A percentile compares a stretch with the other conserved stretches of the same genome.
These are phyloP conservation scores for Ondatra zibethicus DNA, from an alignment of 2,113 vertebrate genomes.

Conservation along the genomic window DNA sequence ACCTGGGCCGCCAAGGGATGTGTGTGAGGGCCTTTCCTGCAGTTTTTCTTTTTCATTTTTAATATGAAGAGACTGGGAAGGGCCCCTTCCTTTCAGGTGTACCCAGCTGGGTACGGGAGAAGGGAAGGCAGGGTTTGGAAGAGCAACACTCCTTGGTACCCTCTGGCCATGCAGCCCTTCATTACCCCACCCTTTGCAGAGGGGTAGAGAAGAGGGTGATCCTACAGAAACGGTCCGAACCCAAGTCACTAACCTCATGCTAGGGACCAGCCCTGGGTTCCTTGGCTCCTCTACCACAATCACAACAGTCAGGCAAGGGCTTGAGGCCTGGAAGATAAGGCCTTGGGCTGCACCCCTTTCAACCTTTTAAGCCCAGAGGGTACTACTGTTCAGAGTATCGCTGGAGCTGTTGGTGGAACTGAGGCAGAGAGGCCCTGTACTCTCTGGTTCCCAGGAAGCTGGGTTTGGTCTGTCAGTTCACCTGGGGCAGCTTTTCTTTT, in stretches of 20 bases:
- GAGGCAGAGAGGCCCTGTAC: too few relatives aligned
- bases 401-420: background rate
- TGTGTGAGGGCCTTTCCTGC: background rate
- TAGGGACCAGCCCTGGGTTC: slow-evolving; percentile 60
- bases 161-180: background rate
- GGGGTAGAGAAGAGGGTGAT: background rate
- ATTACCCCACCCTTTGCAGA: accelerated
- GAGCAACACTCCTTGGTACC: accelerated
- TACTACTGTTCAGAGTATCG: too few relatives aligned
- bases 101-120: too few relatives aligned
- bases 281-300: slow-evolving; percentile 48
- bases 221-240: slow-evolving; percentile 62
- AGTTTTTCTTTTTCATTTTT: background rate
- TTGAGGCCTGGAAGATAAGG: background rate
- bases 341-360: background rate
- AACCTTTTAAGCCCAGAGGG: accelerated
- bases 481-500: background rate
- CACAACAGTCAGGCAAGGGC: slow-evolving; percentile 43
- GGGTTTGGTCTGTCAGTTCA: background rate
- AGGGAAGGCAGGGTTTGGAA: background rate
- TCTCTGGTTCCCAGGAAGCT: background rate
- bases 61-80: background rate
- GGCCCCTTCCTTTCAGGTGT: background rate
- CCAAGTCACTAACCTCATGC: slow-evolving; percentile 58
- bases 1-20: too few relatives aligned